A percentile compares a stretch with the other conserved stretches of the same genome.
Conservation (phyloP, 2,113 vertebrate genomes). For the Hymenochirus boettgeri region DNA sequence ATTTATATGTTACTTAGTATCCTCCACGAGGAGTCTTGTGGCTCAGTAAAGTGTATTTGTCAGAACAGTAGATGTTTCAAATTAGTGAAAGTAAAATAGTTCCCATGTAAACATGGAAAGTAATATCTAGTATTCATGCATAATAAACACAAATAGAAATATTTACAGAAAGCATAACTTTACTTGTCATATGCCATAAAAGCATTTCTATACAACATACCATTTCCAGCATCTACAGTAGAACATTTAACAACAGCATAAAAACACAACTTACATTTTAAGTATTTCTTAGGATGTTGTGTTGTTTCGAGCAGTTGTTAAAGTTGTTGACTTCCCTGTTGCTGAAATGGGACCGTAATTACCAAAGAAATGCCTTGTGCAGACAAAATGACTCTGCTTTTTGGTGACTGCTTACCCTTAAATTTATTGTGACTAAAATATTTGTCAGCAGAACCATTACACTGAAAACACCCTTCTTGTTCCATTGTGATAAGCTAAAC, state of each 20-base stretch:
- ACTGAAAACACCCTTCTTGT: slow-evolving; percentile 30
- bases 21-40: too few relatives aligned
- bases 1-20: too few relatives aligned
- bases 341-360: background rate
- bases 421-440: slow-evolving; percentile 1
- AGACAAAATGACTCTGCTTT: slow-evolving; percentile 1
- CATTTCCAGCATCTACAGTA: too few relatives aligned
- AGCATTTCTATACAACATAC: too few relatives aligned
- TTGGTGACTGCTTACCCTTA: slow-evolving; percentile 9
- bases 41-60: too few relatives aligned
- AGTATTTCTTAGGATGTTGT: slow-evolving; percentile 5
- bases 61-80: too few relatives aligned
- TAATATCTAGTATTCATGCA: too few relatives aligned
- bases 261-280: slow-evolving; percentile 19
- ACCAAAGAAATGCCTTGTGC: background rate
- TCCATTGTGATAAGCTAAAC: slow-evolving; percentile 25
- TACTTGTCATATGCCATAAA: too few relatives aligned
- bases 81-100: too few relatives aligned
- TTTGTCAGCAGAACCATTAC: background rate
- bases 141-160: too few relatives aligned
- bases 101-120: too few relatives aligned
- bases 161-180: too few relatives aligned
- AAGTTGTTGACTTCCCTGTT: background rate
- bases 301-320: slow-evolving; percentile 9
- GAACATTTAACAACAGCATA: background rate